phyloP scores from a whole-genome alignment of 1,140 invertebrate species.

The Solenopsis fugax region DNA sequence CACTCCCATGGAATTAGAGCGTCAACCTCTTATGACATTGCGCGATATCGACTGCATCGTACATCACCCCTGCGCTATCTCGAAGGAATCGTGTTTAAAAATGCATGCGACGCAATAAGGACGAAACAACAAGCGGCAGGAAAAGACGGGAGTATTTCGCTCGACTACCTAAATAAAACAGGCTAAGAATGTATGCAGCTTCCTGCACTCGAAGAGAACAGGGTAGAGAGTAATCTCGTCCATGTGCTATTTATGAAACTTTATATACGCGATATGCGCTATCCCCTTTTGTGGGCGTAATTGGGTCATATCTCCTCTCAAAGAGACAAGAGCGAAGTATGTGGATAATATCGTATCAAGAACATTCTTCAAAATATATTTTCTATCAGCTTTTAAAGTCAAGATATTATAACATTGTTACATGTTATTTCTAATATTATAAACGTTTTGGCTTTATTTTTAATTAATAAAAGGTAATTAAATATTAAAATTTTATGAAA shows the following conservation, averaged over 20 bases:
- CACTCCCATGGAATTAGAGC: conserved; percentile 60
- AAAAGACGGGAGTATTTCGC: conserved; percentile 52
- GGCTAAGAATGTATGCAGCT: conserved; percentile 55
- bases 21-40: conserved; percentile 64
- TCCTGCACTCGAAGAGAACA: conserved; percentile 48
- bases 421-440: background rate
- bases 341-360: conserved; percentile 35
- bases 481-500: background rate
- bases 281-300: conserved; percentile 57
- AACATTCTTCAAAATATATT: conserved; percentile 56
- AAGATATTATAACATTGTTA: background rate
- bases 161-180: conserved; percentile 60
- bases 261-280: conserved; percentile 57
- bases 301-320: conserved; percentile 61
- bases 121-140: conserved; percentile 40
- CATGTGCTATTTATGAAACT: conserved; percentile 62
- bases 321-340: conserved; percentile 59
- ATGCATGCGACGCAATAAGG: conserved; percentile 57
- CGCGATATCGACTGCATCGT: conserved; percentile 57
- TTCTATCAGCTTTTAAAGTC: conserved; percentile 24
- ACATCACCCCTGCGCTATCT: conserved; percentile 51
- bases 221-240: conserved; percentile 53
- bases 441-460: background rate
- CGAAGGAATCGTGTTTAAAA: conserved; percentile 55
- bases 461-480: conserved; percentile 2